phyloP scores from a whole-genome alignment of 2,797 vertebrate genomes.

The Liasis olivaceus region DNA sequence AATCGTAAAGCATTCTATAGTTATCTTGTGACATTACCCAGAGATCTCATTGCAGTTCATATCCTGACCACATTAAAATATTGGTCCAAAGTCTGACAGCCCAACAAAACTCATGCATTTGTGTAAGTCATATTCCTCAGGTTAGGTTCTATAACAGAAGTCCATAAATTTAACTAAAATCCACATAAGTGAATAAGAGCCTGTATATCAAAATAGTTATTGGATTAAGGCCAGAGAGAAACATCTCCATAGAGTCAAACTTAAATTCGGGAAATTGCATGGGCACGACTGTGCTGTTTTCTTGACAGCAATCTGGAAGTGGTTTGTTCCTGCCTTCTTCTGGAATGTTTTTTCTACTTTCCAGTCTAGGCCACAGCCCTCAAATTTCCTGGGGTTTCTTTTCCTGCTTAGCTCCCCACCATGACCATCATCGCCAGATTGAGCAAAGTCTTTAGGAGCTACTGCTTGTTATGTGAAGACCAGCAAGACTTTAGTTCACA shows the following conservation, averaged over 20 bases:
- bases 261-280: background rate
- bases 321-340: background rate
- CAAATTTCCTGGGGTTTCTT: background rate
- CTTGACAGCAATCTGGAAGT: background rate
- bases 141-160: background rate
- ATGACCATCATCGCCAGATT: background rate
- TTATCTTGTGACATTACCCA: background rate
- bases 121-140: background rate
- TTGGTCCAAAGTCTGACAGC: background rate
- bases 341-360: background rate
- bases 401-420: background rate
- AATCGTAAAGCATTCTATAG: background rate
- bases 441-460: background rate
- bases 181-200: background rate
- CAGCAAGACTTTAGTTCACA: background rate
- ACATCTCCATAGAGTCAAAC: background rate
- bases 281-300: background rate
- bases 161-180: background rate
- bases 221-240: background rate
- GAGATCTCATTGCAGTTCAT: background rate
- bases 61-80: background rate
- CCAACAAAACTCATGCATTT: background rate
- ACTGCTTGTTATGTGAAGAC: background rate
- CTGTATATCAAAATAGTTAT: background rate
- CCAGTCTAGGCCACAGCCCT: background rate